A percentile compares a stretch with the other conserved stretches of the same genome.
Conservation (phyloP, 2,888 invertebrate species). For the Tinea pellionella region DNA sequence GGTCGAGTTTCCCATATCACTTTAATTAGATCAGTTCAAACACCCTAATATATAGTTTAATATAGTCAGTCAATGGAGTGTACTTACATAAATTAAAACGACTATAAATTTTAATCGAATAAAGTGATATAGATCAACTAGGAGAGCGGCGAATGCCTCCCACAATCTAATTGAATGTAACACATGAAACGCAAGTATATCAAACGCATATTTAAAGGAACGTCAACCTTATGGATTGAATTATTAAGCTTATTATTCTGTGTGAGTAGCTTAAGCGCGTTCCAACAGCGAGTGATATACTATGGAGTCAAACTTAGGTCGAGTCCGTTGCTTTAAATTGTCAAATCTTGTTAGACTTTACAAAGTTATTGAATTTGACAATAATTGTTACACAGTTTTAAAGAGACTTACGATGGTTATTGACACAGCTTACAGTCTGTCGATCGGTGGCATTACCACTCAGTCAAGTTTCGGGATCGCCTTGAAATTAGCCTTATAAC, state of each 20-base stretch:
- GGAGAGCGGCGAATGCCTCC: conserved; percentile 14
- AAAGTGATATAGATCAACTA: conserved; percentile 12
- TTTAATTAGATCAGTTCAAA: too few species aligned
- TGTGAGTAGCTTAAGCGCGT: background rate
- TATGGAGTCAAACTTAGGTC: background rate
- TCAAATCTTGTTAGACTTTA: background rate
- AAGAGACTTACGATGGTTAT: too few species aligned
- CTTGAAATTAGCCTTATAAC: too few species aligned
- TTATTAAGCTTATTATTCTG: too few species aligned
- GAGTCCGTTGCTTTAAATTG: background rate
- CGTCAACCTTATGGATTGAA: background rate
- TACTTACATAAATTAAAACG: conserved; percentile 13
- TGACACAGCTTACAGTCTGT: too few species aligned
- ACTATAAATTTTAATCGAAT: conserved; percentile 12
- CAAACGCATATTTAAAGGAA: background rate
- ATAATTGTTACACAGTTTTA: too few species aligned
- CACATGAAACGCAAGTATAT: background rate
- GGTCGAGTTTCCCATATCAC: too few species aligned
- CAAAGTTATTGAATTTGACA: too few species aligned
- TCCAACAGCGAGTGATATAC: conserved; percentile 1
- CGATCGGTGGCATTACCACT: too few species aligned
- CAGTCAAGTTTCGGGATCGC: too few species aligned
- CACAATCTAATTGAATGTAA: conserved; percentile 14
- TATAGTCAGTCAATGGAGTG: conserved; percentile 1
- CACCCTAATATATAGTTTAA: background rate